Evolutionary conservation across 2,888 invertebrate species (phyloP).

Genomic region (Acholoe squamosa): DNA sequence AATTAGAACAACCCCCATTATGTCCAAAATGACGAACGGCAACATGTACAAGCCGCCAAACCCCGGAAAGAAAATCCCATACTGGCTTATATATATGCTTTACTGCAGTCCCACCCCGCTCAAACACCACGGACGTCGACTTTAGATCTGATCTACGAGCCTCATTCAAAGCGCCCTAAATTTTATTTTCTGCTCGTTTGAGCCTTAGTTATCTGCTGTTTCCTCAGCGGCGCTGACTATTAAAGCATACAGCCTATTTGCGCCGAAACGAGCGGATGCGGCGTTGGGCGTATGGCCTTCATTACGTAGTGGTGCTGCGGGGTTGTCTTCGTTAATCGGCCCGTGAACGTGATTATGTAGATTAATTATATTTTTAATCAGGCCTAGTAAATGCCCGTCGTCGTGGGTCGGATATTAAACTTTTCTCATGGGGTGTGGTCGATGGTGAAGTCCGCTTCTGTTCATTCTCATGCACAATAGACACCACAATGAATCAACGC

Average conservation of each 20-base stretch:
- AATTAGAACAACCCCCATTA: neutral
- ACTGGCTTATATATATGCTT: neutral
- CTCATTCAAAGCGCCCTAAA: slow-evolving; percentile 26
- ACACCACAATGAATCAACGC: neutral
- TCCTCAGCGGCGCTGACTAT: slow-evolving; percentile 12
- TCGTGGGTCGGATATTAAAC: slow-evolving; percentile 23
- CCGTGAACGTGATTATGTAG: slow-evolving; percentile 54
- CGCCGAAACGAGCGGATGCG: neutral
- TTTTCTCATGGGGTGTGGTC: slow-evolving; percentile 7
- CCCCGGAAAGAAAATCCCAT: slow-evolving; percentile 19
- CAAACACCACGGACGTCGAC: neutral
- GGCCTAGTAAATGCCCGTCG: slow-evolving; percentile 9
- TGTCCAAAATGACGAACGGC: neutral
- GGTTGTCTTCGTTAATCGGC: slow-evolving; percentile 39
- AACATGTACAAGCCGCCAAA: neutral
- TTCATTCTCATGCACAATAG: slow-evolving; percentile 4
- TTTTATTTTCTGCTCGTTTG: slow-evolving; percentile 35
- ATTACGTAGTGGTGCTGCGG: neutral
- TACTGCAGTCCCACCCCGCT: neutral
- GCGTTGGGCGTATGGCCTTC: neutral
- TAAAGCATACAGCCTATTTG: slow-evolving; percentile 47
- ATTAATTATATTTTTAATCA: slow-evolving; percentile 57
- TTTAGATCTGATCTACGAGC: slow-evolving; percentile 4
- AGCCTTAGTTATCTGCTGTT: slow-evolving; percentile 31
- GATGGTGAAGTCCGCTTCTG: neutral